Evolutionary conservation across 2,113 vertebrate species (phyloP), one percentile per base, ranked within the genome.

Genomic region (Cyanocitta stelleri): DNA sequence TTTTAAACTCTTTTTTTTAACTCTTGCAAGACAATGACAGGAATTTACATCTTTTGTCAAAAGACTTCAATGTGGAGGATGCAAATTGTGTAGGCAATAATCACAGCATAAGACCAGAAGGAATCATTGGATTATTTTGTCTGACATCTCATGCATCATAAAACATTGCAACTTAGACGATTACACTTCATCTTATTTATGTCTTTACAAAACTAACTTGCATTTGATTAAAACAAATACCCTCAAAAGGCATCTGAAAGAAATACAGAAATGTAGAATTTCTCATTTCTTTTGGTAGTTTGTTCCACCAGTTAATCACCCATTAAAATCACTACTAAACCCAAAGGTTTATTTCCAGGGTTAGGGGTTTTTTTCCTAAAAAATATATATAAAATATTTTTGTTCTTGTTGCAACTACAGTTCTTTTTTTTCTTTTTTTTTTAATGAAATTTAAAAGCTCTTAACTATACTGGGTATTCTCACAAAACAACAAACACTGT

Each of bases 1-100:
- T 48, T 48, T 48, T 48, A 23, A 46, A 20, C 44, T 20, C 43
- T 96, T 95, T 69, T 96, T 96, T 95, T 94, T 90, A 94, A 85
- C 63, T 89, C 55, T 94, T 88, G 48, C 74, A 80, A 90, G 96
- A 94, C 55, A 93, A 76, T 56, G 81, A 86, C 73, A 84, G 82
- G 58, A 75, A 87, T 46, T 96, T 92, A 71, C 3, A 9, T 58
- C 44, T 91, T 81, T 95, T 87, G 74, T 73, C 92, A 90, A 95
- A 64, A 93, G 55, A 89, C 61, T 96, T 93, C 75, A 96, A 0
- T 41, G 72, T 78, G 71, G 59, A 96, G 30, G 13, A 58, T 92
- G 16, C 21, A 95, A 90, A 91, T 33, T 93, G 35, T 48, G n/a
- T 76, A 81, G 63, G 49, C 68, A 85, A 84, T 95, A 78, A 93